Percentiles rank a stretch among this genome's conserved stretches.
These are phyloP conservation scores for Daphoenositta chrysoptera DNA, from an alignment of 2,113 vertebrate genomes.

Conservation along the genomic window DNA sequence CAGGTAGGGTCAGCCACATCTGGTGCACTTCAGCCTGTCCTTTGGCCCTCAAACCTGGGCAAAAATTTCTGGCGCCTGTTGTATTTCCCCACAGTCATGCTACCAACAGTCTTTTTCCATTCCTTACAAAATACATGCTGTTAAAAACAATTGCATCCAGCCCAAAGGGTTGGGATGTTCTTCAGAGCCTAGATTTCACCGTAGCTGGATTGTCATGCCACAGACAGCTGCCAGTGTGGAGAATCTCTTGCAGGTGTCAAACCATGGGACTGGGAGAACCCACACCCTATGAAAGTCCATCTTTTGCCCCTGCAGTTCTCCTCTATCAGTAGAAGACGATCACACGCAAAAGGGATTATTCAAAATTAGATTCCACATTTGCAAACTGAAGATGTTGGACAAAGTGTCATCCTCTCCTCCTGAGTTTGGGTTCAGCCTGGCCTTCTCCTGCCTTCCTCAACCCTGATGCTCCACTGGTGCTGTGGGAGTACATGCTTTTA, in stretches of 20 bases:
- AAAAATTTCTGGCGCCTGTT: neutral
- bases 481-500: neutral
- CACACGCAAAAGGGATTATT: neutral
- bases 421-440: neutral
- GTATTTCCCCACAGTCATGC: neutral
- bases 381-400: neutral
- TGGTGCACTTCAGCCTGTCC: accelerated
- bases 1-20: conserved; percentile 69
- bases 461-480: neutral
- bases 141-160: neutral
- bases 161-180: neutral
- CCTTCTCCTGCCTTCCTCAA: neutral
- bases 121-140: neutral
- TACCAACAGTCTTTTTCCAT: neutral
- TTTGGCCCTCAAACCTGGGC: neutral
- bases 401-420: neutral
- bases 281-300: neutral
- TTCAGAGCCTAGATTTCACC: neutral
- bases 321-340: neutral
- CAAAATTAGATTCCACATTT: neutral
- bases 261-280: neutral
- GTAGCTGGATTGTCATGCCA: neutral
- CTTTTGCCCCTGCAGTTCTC: neutral
- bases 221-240: neutral
- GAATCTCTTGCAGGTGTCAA: neutral